Base-by-base conservation (phyloP, 2,888 invertebrate species). In the Nemotelus nigrinus region DNA sequence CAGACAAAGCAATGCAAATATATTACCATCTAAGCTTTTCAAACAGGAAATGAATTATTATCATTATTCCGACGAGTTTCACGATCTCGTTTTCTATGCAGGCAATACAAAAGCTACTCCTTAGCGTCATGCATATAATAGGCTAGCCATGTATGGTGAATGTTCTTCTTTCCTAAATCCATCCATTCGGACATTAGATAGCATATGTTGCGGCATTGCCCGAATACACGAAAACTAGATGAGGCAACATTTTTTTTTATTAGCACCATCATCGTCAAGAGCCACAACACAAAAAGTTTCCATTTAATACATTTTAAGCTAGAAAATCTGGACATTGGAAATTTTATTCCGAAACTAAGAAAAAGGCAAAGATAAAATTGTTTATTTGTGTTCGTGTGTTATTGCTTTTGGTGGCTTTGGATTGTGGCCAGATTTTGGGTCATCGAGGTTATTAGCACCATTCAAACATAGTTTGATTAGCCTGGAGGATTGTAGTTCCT, bases 281-380 rank as follows among this genome's bases (percentile, higher is more conserved):
- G 25, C 25, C 63, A n/a, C 10, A 3, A 41, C 41, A 6, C 25
- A 6, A 5, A 63, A 41, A 41, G 63, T 58, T 4, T 63, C 43
- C 41, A 7, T 41, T 63, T 63, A 43, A 43, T 63, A 39, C 63
- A 7, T 8, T 4, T 8, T 6, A 39, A 63, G 43, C 41, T 63
- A 63, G 63, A 63, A 63, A 63, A 63, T 63, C 63, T 63, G 63
- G 63, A 63, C 63, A 43, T 43, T 25, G 3, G 25, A 63, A 63
- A 63, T 63, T 63, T 63, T 8, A 43, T 63, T 63, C 63, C 63
- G 41, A 63, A 25, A 8, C 39, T 63, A 0, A 25, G 4, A 39
- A 4, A 5, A n/a, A 43, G 43, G 41, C 43, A 63, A 10, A 63
- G 43, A 63, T 63, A 63, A 63, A 63, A 4, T 63, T 7, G 41